Conservation (phyloP, 1,140 invertebrate genomes). For the Drosophila sulfurigaster region DNA sequence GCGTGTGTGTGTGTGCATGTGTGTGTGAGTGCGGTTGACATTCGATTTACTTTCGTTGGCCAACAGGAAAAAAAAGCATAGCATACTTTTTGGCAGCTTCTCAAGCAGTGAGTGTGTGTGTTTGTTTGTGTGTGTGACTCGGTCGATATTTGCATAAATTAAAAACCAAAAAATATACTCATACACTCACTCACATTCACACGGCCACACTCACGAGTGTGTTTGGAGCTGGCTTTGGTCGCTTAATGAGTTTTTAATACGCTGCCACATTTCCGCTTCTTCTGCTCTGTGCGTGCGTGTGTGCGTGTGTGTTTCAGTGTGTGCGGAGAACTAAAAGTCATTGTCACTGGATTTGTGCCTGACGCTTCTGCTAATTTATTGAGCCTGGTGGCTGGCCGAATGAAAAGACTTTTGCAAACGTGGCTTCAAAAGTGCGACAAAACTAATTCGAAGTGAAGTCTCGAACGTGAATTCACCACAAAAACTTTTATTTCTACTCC, state of each 20-base stretch:
- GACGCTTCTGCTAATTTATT: constrained; percentile 69
- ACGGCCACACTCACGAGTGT: constrained; percentile 1
- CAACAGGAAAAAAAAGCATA: constrained; percentile 35
- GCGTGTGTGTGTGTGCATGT: constrained; percentile 6
- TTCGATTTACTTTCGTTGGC: constrained; percentile 73
- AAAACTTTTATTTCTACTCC: constrained; percentile 8
- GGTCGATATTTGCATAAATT: constrained; percentile 82
- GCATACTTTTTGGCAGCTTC: constrained; percentile 71
- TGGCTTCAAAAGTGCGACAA: constrained; percentile 39
- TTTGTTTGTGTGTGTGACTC: constrained; percentile 3
- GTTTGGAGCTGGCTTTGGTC: not conserved
- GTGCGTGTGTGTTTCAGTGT: constrained; percentile 26
- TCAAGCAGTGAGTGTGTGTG: constrained; percentile 32
- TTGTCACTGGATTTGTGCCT: constrained; percentile 58
- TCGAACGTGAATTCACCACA: constrained; percentile 26
- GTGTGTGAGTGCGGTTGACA: constrained; percentile 48
- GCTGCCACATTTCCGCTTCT: constrained; percentile 57
- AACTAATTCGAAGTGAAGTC: constrained; percentile 37
- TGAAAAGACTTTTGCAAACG: constrained; percentile 44
- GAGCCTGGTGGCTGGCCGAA: constrained; percentile 43
- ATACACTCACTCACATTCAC: constrained; percentile 21
- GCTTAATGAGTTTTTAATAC: constrained; percentile 83
- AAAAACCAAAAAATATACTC: constrained; percentile 36
- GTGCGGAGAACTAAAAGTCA: constrained; percentile 57
- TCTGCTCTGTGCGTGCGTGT: constrained; percentile 35